A percentile compares a stretch with the other conserved stretches of the same genome.
These are phyloP conservation scores for Prunella himalayana DNA, from an alignment of 2,113 vertebrate genomes.

Conservation along the genomic window DNA sequence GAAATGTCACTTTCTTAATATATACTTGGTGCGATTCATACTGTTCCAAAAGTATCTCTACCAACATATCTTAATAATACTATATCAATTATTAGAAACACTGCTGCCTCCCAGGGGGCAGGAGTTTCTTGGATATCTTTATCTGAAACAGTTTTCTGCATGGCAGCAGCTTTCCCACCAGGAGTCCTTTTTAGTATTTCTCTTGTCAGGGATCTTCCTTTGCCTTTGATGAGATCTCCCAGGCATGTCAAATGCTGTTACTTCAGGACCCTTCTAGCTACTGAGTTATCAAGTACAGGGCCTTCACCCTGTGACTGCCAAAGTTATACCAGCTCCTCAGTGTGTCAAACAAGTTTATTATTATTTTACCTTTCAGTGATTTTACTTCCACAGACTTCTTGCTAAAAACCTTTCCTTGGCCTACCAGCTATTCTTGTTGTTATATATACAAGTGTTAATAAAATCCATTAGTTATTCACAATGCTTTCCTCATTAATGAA, in stretches of 20 bases:
- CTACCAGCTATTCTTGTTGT: background rate
- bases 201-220: slow-evolving; percentile 4
- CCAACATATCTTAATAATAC: background rate
- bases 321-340: background rate
- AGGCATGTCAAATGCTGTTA: slow-evolving; percentile 51
- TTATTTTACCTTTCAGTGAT: slow-evolving; percentile 8
- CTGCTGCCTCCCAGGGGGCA: background rate
- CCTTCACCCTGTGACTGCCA: background rate
- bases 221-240: background rate
- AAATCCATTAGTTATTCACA: slow-evolving; percentile 18
- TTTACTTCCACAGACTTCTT: background rate
- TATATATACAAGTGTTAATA: background rate
- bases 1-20: background rate
- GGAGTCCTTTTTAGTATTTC: background rate
- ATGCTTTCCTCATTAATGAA: slow-evolving; percentile 11
- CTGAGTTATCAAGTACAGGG: background rate
- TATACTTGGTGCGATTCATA: background rate
- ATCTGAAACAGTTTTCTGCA: background rate
- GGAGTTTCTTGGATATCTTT: background rate
- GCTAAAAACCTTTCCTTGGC: background rate
- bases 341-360: slow-evolving; percentile 30
- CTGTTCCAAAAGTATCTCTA: background rate
- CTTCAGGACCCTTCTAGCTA: background rate
- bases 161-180: slow-evolving; percentile 38
- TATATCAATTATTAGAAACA: background rate